These are phyloP conservation scores for Epizoanthus ramosus DNA, from an alignment of 92 coral and sea anemone species.

Conservation along the genomic window DNA sequence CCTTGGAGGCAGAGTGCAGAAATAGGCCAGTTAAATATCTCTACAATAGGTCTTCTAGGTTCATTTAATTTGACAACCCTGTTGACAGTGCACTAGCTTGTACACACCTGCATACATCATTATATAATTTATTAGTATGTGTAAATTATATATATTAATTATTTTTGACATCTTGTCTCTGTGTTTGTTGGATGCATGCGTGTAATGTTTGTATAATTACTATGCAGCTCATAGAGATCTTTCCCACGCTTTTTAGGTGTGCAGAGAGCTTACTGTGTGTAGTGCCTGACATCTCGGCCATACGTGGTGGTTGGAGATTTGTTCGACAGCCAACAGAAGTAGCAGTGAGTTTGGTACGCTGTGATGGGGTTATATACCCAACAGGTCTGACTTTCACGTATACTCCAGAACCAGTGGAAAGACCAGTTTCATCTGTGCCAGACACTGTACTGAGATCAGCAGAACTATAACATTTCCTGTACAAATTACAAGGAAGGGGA, in stretches of 20 bases:
- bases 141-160: too few relatives aligned
- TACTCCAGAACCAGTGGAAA: conserved; percentile 98
- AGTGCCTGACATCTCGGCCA: conserved; percentile 97
- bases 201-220: background rate
- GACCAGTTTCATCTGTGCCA: conserved; percentile 74
- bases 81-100: too few relatives aligned
- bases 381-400: conserved; percentile 97
- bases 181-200: too few relatives aligned
- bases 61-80: too few relatives aligned
- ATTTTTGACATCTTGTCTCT: too few relatives aligned
- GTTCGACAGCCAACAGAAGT: conserved; percentile 98
- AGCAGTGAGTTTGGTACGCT: conserved; percentile 93
- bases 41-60: too few relatives aligned
- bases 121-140: too few relatives aligned
- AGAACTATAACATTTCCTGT: conserved; percentile 39
- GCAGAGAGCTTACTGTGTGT: conserved; percentile 96
- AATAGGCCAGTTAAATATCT: too few relatives aligned
- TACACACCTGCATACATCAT: too few relatives aligned
- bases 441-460: conserved; percentile 69
- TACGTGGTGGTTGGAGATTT: conserved; percentile 96
- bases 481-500: background rate
- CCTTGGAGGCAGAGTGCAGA: too few relatives aligned
- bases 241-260: conserved; percentile 59
- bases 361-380: conserved; percentile 95
- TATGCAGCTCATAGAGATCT: background rate